Base-by-base conservation (phyloP, 2,888 invertebrate genomes). In the Asteroscopus sphinx region DNA sequence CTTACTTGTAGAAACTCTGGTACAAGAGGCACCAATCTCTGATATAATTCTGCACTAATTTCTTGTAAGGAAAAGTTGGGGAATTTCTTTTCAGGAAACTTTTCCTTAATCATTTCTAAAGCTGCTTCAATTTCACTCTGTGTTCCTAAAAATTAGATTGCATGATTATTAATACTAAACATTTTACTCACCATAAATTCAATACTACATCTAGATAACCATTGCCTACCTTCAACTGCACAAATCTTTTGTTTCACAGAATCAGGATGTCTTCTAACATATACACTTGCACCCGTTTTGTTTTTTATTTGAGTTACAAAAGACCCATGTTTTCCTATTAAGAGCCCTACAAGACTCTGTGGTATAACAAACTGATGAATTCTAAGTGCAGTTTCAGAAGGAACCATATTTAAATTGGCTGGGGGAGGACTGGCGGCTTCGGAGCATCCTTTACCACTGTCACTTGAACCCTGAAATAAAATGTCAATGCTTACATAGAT, bases 321-420 rank as follows among this genome's bases (percentile, higher is more conserved):
- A 35, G 95, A 93, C 37, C 98, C 98, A 76, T 96, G 96, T 77
- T 96, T 96, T 35, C 99, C 99, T 86, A 99, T 98, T 73, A 99
- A 94, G 56, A 97, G 96, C 13, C 99, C 99, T 58, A 98, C 98
- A 68, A 98, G 92, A 54, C 94, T 91, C 82, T 96, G 96, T 36
- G 96, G 96, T 81, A 97, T 95, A 71, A 96, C 92, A 90, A 98
- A 98, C 84, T 98, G 96, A 83, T 96, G 96, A 90, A 93, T 93
- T 74, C 94, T 91, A 70, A 95, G 87, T 5, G 93, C 93, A 35
- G 88, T 82, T 64, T 92, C 87, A 47, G 89, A 84, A 57, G 90
- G 87, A 71, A 94, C 92, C 73, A 95, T 93, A 65, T 95, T 95
- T 60, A 95, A 91, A 64, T 95, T 95, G 21, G 95, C 95, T 51